Evolutionary conservation across 2,113 vertebrate species (phyloP).

Genomic region (Sturnira hondurensis): DNA sequence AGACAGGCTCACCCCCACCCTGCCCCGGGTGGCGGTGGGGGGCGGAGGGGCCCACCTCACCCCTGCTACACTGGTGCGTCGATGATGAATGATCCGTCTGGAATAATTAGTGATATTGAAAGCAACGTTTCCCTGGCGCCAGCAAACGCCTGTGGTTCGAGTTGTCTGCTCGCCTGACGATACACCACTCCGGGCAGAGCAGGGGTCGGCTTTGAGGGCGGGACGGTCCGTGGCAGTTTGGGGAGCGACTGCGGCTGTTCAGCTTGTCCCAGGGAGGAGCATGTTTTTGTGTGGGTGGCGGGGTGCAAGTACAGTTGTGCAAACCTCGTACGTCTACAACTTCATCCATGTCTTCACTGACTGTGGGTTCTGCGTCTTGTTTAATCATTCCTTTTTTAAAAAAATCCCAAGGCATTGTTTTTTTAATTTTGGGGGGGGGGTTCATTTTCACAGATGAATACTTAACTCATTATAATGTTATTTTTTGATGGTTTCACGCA

Average conservation of each 20-base stretch:
- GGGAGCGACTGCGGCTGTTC: not conserved
- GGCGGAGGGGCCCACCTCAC: not conserved
- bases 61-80: not conserved
- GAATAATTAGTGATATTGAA: not conserved
- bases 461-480: not conserved
- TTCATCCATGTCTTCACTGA: not conserved
- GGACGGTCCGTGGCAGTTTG: too few relatives aligned
- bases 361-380: not conserved
- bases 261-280: not conserved
- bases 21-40: too few relatives aligned
- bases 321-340: too few relatives aligned
- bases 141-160: rapidly evolving
- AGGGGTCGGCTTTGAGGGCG: rapidly evolving
- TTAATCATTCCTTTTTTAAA: not conserved
- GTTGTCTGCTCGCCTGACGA: not conserved
- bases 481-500: not conserved
- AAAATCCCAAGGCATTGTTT: not conserved
- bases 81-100: not conserved
- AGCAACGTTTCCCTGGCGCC: not conserved
- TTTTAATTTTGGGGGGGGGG: not conserved
- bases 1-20: too few relatives aligned
- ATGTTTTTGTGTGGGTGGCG: not conserved
- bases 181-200: rapidly evolving
- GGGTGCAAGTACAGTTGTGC: not conserved
- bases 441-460: not conserved